Evolutionary conservation across 1,140 invertebrate genomes (phyloP).

Genomic region (Eumeta japonica): DNA sequence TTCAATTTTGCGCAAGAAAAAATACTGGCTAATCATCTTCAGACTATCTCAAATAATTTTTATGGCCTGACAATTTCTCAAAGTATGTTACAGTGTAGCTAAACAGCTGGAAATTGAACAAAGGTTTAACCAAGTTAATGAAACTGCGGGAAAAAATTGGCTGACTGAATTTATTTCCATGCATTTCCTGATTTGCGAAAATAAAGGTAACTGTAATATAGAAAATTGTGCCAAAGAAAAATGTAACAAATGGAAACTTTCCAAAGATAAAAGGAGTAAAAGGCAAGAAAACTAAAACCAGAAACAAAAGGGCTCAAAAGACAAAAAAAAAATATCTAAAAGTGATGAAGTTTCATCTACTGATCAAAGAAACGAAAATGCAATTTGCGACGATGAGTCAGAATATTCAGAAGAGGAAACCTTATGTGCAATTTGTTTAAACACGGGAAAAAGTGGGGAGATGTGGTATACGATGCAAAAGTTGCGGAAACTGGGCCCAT

Average conservation of each 20-base stretch:
- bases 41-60: too few relatives aligned
- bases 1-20: too few relatives aligned
- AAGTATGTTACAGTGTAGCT: too few relatives aligned
- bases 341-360: constrained; percentile 9
- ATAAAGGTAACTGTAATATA: too few relatives aligned
- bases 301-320: background rate
- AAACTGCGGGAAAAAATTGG: too few relatives aligned
- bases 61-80: too few relatives aligned
- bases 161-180: too few relatives aligned
- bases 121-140: constrained; percentile 9
- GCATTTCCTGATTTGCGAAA: too few relatives aligned
- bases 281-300: background rate
- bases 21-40: too few relatives aligned
- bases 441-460: constrained; percentile 11
- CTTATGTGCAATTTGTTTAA: constrained; percentile 14
- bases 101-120: too few relatives aligned
- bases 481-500: constrained; percentile 11
- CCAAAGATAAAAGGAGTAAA: too few relatives aligned
- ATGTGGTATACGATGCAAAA: constrained; percentile 13
- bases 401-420: constrained; percentile 12
- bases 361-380: constrained; percentile 9
- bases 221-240: constrained; percentile 3
- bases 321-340: constrained; percentile 8
- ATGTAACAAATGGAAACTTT: background rate
- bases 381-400: constrained; percentile 9